Evolutionary conservation across 2,888 invertebrate species (phyloP).

Genomic region (Teinopalpus imperialis): DNA sequence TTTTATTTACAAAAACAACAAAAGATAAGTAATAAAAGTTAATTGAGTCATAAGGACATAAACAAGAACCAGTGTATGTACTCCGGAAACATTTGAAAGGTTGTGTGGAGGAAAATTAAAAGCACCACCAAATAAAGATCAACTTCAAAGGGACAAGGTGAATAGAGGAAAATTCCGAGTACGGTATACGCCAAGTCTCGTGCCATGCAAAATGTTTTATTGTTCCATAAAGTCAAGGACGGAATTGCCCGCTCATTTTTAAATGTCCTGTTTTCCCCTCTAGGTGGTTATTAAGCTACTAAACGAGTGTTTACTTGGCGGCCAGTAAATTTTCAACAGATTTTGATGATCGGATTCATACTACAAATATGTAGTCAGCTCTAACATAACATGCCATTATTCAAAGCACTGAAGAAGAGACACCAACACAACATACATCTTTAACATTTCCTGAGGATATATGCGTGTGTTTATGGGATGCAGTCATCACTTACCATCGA

Average conservation of each 20-base stretch:
- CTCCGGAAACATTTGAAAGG: conserved; percentile 22
- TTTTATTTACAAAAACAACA: conserved; percentile 1
- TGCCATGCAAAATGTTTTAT: not conserved
- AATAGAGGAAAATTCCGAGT: conserved; percentile 14
- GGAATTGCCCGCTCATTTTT: not conserved
- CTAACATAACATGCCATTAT: too few species aligned
- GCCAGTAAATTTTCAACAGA: too few species aligned
- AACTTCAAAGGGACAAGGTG: conserved; percentile 20
- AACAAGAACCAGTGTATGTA: not conserved
- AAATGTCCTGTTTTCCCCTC: too few species aligned
- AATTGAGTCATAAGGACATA: conserved; percentile 12
- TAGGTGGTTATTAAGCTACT: too few species aligned
- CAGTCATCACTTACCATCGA: too few species aligned
- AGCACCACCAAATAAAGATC: conserved; percentile 13
- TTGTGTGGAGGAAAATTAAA: conserved; percentile 20
- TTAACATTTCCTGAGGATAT: too few species aligned
- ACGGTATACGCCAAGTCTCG: not conserved
- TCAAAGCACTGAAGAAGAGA: too few species aligned
- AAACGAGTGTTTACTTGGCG: too few species aligned
- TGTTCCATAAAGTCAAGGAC: conserved; percentile 6
- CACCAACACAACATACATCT: too few species aligned
- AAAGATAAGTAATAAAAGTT: not conserved
- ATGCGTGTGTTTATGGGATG: too few species aligned
- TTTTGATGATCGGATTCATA: too few species aligned
- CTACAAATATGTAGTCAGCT: too few species aligned